These are phyloP conservation scores for Aphelinus certus DNA, from an alignment of 1,140 invertebrate species.

Conservation along the genomic window DNA sequence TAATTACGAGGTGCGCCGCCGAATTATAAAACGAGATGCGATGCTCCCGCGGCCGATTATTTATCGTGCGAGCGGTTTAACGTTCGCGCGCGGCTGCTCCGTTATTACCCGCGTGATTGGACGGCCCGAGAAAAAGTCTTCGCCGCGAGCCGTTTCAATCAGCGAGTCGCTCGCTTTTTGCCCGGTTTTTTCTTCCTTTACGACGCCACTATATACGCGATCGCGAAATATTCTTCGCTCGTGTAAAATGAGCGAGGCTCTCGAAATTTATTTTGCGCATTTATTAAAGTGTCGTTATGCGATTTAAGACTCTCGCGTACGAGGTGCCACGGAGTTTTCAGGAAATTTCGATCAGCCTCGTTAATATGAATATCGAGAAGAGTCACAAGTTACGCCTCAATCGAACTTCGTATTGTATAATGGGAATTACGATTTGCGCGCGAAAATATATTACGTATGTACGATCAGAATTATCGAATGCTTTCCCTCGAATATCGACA, in stretches of 20 bases:
- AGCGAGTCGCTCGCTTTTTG: constrained; percentile 11
- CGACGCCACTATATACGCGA: background rate
- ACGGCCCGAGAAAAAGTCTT: background rate
- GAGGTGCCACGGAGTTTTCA: constrained; percentile 5
- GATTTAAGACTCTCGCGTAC: constrained; percentile 9
- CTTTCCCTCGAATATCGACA: no score
- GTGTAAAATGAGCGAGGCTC: background rate
- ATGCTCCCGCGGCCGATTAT: constrained; percentile 17
- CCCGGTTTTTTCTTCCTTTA: background rate
- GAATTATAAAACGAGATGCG: constrained; percentile 30
- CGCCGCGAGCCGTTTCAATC: constrained; percentile 29
- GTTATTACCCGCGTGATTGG: constrained; percentile 28
- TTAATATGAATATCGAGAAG: constrained; percentile 12
- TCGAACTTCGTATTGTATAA: no score
- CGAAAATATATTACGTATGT: no score
- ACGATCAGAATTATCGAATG: no score
- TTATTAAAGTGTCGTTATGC: constrained; percentile 31
- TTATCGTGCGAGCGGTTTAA: constrained; percentile 22
- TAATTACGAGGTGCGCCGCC: constrained; percentile 31
- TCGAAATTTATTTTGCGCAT: constrained; percentile 24
- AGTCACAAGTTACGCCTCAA: background rate
- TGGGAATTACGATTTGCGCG: no score
- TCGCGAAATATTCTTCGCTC: background rate
- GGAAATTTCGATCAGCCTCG: constrained; percentile 18
- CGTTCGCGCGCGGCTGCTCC: background rate